phyloP scores from a whole-genome alignment of 2,888 invertebrate genomes.

The Ornithoptera alexandrae region DNA sequence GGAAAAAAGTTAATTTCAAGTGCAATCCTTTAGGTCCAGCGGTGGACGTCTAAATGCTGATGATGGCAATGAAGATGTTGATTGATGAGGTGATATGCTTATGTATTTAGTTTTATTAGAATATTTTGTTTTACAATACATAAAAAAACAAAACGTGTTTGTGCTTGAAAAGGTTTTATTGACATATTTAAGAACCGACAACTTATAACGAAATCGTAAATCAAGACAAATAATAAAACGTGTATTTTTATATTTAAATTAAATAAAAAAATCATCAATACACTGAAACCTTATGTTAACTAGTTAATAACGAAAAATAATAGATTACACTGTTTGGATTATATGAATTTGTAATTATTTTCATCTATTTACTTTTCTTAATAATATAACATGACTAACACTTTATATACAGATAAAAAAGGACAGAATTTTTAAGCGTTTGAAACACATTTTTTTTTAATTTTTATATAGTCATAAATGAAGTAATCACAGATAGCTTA shows the following conservation, averaged over 20 bases:
- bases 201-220: background rate
- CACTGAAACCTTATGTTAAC: background rate
- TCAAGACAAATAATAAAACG: background rate
- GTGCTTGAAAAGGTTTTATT: background rate
- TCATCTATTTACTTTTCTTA: background rate
- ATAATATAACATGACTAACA: background rate
- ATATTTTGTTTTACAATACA: background rate
- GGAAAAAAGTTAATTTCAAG: too few relatives aligned
- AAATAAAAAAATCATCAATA: background rate
- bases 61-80: too few relatives aligned
- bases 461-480: background rate
- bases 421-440: background rate
- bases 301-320: background rate
- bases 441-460: background rate
- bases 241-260: too few relatives aligned
- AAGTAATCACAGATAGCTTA: conserved; percentile 6
- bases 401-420: background rate
- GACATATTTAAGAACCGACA: background rate
- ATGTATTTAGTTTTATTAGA: too few relatives aligned
- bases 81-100: background rate
- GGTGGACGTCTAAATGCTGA: too few relatives aligned
- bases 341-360: background rate
- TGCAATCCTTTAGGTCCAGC: too few relatives aligned
- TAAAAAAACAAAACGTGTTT: background rate
- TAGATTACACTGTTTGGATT: background rate